A percentile compares a stretch with the other conserved stretches of the same genome.
These are phyloP conservation scores for Xestia rhomboidea DNA, from an alignment of 2,888 invertebrate species.

Conservation along the genomic window DNA sequence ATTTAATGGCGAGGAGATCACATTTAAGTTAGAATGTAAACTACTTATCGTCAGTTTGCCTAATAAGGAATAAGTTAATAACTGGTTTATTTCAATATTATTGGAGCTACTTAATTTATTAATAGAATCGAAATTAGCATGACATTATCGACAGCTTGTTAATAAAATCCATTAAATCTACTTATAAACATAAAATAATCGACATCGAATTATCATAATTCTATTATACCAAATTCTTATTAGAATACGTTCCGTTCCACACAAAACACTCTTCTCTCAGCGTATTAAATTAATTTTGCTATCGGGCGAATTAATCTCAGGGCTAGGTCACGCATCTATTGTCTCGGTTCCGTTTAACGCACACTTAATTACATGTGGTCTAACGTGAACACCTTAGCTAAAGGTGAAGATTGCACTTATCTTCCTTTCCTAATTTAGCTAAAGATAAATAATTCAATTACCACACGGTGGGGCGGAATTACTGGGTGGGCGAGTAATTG, in stretches of 20 bases:
- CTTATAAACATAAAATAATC: conserved; percentile 5
- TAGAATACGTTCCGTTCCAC: conserved; percentile 53
- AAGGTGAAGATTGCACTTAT: conserved; percentile 81
- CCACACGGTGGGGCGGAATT: conserved; percentile 75
- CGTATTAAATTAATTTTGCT: conserved; percentile 70
- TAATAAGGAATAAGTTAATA: conserved; percentile 41
- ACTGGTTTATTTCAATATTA: conserved; percentile 32
- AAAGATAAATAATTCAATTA: conserved; percentile 87
- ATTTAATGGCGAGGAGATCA: conserved; percentile 56
- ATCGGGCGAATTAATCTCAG: conserved; percentile 69
- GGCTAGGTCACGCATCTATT: conserved; percentile 79
- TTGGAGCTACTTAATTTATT: neutral
- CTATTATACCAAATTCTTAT: conserved; percentile 24
- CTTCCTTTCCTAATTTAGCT: conserved; percentile 76
- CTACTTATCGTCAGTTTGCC: conserved; percentile 30
- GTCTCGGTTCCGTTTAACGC: conserved; percentile 80
- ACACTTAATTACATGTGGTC: conserved; percentile 81
- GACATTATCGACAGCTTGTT: neutral
- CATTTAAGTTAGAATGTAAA: conserved; percentile 66
- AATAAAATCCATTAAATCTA: conserved; percentile 1
- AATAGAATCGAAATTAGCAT: neutral
- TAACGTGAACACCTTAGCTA: conserved; percentile 77
- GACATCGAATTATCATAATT: conserved; percentile 14
- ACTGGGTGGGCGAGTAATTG: conserved; percentile 89
- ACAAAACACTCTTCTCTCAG: conserved; percentile 60